phyloP scores from a whole-genome alignment of 2,113 vertebrate genomes.

The Seriola rivoliana region DNA sequence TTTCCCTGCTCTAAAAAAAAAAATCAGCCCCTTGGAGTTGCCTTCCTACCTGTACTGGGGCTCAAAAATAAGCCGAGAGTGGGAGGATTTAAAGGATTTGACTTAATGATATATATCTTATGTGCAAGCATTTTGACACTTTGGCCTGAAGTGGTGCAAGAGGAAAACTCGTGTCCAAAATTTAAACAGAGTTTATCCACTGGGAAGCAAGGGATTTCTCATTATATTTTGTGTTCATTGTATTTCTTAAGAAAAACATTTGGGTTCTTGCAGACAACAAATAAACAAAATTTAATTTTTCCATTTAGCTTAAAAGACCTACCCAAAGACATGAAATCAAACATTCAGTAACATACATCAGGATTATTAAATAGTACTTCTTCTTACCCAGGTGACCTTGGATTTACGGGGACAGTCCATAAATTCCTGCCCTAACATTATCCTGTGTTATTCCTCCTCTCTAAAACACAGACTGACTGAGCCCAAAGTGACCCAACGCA shows the following conservation, averaged over 20 bases:
- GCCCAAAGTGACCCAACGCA: constrained; percentile 35
- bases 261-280: too few species aligned
- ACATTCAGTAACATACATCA: background rate
- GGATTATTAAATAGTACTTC: background rate
- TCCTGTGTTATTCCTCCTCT: background rate
- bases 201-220: too few species aligned
- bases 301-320: background rate
- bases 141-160: background rate
- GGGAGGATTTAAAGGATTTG: too few species aligned
- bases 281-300: background rate
- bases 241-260: too few species aligned
- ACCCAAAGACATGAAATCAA: background rate
- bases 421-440: background rate
- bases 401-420: background rate
- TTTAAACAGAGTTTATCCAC: background rate
- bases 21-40: too few species aligned
- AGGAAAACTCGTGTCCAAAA: background rate
- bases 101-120: background rate
- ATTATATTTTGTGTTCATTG: background rate
- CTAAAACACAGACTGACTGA: constrained; percentile 41
- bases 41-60: too few species aligned
- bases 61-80: too few species aligned
- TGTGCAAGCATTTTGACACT: background rate
- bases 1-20: background rate
- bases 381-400: background rate